Evolutionary conservation across 2,797 vertebrate species (phyloP).

Genomic region (Garrulus glandarius): DNA sequence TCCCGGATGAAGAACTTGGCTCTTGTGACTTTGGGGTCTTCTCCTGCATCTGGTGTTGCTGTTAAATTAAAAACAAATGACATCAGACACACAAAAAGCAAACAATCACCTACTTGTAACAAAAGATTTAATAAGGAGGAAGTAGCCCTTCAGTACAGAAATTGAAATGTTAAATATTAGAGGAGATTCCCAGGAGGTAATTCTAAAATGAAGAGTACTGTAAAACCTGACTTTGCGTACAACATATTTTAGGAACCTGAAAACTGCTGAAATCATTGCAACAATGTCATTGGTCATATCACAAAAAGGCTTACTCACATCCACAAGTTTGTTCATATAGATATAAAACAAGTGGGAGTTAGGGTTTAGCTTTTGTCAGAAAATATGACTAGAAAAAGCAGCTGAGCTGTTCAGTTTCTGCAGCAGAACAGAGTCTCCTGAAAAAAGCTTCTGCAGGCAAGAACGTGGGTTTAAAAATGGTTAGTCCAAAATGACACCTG

Average conservation of each 20-base stretch:
- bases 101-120: background rate
- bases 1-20: conserved; percentile 99
- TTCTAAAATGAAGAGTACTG: background rate
- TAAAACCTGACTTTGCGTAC: background rate
- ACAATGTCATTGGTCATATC: background rate
- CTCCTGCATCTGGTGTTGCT: conserved; percentile 95
- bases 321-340: background rate
- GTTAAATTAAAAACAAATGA: conserved; percentile 46
- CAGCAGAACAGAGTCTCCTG: background rate
- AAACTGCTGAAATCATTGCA: background rate
- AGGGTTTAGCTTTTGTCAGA: background rate
- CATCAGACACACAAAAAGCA: conserved; percentile 7
- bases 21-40: conserved; percentile 97
- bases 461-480: background rate
- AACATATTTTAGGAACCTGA: background rate
- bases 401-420: background rate
- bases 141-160: background rate
- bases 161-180: background rate
- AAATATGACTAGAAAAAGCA: background rate
- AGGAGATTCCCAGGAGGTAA: background rate
- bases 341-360: background rate
- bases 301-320: conserved; percentile 6
- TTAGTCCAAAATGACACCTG: background rate
- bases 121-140: background rate
- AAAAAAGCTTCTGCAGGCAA: background rate